Base-by-base conservation (phyloP, 2,113 vertebrate genomes). In the Steatornis caripensis region DNA sequence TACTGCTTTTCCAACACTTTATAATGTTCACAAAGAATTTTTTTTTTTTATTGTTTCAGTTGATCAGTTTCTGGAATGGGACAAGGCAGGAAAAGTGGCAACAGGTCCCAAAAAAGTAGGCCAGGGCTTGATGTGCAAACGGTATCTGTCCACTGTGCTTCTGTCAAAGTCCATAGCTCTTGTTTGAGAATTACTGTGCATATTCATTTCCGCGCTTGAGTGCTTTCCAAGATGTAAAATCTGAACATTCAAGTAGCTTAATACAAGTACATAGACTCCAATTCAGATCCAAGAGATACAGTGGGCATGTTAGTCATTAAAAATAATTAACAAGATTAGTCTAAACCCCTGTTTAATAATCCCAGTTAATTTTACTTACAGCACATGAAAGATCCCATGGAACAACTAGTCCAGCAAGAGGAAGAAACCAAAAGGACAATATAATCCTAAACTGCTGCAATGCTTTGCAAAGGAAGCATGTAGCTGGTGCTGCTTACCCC, bases 391-490 rank as follows among this genome's bases (percentile, higher is more conserved):
- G 55, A 87, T 41, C 12, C 21, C 27, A 76, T 0, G 0, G 45
- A 85, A 62, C 15, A 66, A 36, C 32, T 43, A 55, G 30, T 29
- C 30, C 75, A 68, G 48, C 24, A 91, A 78, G 16, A 2, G 5
- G 6, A 82, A 79, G 78, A 84, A 84, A 43, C 11, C 13, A 81
- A 46, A 41, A 84, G 7, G 51, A 62, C 26, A n/a, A 5, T 12
- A 26, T 8, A 16, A 61, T 13, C n/a, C 53, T 22, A 6, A 89
- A 66, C 8, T 36, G 43, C 60, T 49, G 49, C 34, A 45, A 29
- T 12, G 29, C 46, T 46, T 48, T n/a, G 64, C n/a, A 58, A 61
- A 84, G 41, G 0, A 0, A 84, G 32, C 1, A 1, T 9, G 54
- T 32, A 69, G 41, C 27, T 74, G 41, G 37, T 54, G 60, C 41